Base-by-base conservation (phyloP, 2,888 invertebrate species). In the Microctonus brassicae region DNA sequence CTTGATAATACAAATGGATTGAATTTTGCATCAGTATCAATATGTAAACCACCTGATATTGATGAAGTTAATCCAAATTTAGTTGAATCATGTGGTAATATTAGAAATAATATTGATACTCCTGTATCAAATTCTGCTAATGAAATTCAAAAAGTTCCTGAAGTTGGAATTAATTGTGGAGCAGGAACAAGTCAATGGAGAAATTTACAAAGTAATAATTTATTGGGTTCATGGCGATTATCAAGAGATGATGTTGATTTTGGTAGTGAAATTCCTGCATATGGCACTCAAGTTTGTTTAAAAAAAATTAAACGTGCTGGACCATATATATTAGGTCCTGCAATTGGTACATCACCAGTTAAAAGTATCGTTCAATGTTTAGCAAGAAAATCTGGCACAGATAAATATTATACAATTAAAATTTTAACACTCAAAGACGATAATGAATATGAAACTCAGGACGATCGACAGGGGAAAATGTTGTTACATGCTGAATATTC, bases 401-500 rank as follows among this genome's bases (percentile, higher is more conserved):
- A 93, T 86, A 90, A 92, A 68, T 94, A 91, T 84, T 93, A 91
- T 83, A 91, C 93, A 75, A 88, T 94, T 9, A 94, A 94, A 77
- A 84, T 83, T 73, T 83, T 90, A 73, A 90, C 90, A 4, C 79
- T 91, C 60, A 89, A 88, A 77, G 89, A 88, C 83, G 89, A 90
- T 13, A 88, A 89, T 0, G 89, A 90, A 76, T 85, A 90, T 17
- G 93, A 94, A 84, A 92, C 91, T 0, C 93, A 93, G 79, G 94
- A 94, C 86, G 94, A 94, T 78, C 89, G 90, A 52, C 94, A 94
- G 86, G 94, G 94, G 1, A 94, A 94, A 88, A 93, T 94, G 92
- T 84, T 94, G 26, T 84, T 94, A 17, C 93, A 94, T 80, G 94
- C 94, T 0, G 95, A 95, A 83, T 93, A 93, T 86, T 93, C 93